Conservation (phyloP, 1,140 invertebrate genomes). For the Drosophila eugracilis region DNA sequence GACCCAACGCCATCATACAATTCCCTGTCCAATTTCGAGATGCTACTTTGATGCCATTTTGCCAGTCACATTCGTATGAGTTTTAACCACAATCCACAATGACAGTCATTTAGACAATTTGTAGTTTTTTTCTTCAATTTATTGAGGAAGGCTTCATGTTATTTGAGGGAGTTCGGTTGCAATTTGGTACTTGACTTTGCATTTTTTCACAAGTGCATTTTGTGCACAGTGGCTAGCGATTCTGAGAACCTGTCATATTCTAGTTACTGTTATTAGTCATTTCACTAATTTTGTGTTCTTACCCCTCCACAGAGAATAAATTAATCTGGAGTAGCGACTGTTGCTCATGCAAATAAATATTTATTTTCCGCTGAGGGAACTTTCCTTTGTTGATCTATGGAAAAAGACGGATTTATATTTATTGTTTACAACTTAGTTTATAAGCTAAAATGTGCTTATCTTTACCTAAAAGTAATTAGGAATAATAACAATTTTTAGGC, state of each 20-base stretch:
- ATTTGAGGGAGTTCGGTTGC: conserved; percentile 18
- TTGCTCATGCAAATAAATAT: conserved; percentile 2
- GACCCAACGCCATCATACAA: conserved; percentile 16
- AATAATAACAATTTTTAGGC: background rate
- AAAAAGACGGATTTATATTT: conserved; percentile 15
- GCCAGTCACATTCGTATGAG: conserved; percentile 29
- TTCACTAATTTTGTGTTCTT: background rate
- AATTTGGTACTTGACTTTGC: conserved; percentile 36
- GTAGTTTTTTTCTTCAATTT: conserved; percentile 22
- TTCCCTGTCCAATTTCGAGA: conserved; percentile 45
- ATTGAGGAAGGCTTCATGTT: conserved; percentile 14
- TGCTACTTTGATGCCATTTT: conserved; percentile 32
- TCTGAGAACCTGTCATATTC: background rate
- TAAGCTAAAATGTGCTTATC: background rate
- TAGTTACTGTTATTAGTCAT: background rate
- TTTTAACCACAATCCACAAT: conserved; percentile 28
- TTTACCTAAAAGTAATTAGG: background rate
- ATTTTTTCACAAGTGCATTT: background rate
- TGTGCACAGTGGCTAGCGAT: conserved; percentile 23
- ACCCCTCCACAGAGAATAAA: background rate
- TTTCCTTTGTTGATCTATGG: conserved; percentile 7
- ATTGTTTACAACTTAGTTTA: background rate
- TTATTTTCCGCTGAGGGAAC: conserved; percentile 3
- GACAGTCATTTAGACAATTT: conserved; percentile 12
- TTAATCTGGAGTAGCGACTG: conserved; percentile 3